A percentile compares a stretch with the other conserved stretches of the same genome.
Conservation (phyloP, 2,113 vertebrate species). For the Sapajus apella region DNA sequence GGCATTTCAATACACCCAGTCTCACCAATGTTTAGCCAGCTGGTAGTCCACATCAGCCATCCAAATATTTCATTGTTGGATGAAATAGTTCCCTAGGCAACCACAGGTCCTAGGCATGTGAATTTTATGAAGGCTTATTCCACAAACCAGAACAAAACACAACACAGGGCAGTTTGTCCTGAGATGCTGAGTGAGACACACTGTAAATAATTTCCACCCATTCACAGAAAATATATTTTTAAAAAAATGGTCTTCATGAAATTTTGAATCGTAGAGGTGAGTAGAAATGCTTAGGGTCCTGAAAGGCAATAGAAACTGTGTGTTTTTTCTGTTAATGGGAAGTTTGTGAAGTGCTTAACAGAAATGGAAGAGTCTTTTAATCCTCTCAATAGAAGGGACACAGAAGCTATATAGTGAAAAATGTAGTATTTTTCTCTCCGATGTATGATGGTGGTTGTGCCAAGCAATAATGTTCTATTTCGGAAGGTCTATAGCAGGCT, state of each 20-base stretch:
- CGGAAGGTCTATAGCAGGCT: constrained; percentile 49
- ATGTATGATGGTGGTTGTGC: neutral
- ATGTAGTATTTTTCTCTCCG: neutral
- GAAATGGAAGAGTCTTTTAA: neutral
- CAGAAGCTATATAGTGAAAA: neutral
- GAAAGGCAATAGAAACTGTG: constrained; percentile 12
- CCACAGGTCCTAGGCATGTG: constrained; percentile 56
- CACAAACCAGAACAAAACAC: constrained; percentile 47
- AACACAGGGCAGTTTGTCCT: neutral
- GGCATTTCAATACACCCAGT: neutral
- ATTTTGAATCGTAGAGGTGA: constrained; percentile 4
- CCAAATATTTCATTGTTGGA: constrained; percentile 60
- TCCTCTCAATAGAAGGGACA: neutral
- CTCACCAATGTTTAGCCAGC: constrained; percentile 59
- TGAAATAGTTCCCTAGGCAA: constrained; percentile 38
- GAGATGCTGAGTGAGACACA: constrained; percentile 62
- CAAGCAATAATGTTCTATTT: constrained; percentile 41
- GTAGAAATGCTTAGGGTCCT: neutral
- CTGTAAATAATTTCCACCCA: constrained; percentile 64
- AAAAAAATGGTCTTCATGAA: constrained; percentile 31
- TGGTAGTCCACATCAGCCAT: constrained; percentile 18
- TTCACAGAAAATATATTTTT: constrained; percentile 39
- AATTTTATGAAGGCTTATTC: constrained; percentile 64
- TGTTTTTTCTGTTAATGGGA: neutral
- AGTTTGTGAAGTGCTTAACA: neutral